Percentiles rank a stretch among this genome's conserved stretches.
Conservation (phyloP, 2,888 invertebrate genomes). For the Amblyjoppa proteus region DNA sequence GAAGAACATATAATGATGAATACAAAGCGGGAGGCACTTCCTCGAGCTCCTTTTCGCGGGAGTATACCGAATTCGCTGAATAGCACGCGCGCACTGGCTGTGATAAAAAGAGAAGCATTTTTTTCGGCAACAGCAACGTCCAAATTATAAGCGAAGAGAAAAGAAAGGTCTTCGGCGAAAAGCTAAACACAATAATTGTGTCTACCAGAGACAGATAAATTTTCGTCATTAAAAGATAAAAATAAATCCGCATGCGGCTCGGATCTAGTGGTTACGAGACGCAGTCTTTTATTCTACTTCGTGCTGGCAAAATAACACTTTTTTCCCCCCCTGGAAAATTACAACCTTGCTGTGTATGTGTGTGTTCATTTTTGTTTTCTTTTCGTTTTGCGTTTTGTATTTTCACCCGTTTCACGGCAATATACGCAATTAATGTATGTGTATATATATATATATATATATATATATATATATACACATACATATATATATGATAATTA, state of each 20-base stretch:
- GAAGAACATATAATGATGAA: constrained; percentile 12
- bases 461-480: constrained; percentile 19
- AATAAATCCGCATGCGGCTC: constrained; percentile 44
- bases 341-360: constrained; percentile 70
- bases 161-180: neutral
- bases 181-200: neutral
- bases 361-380: constrained; percentile 11
- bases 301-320: constrained; percentile 63
- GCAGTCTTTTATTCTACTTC: constrained; percentile 62
- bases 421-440: constrained; percentile 67
- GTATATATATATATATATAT: constrained; percentile 22
- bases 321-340: constrained; percentile 69
- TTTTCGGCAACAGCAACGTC: constrained; percentile 15
- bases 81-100: constrained; percentile 65
- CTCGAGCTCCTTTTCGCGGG: constrained; percentile 14
- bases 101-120: constrained; percentile 46
- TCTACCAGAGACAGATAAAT: neutral
- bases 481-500: constrained; percentile 59
- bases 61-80: constrained; percentile 39
- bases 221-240: constrained; percentile 25
- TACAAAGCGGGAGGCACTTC: neutral
- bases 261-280: constrained; percentile 49
- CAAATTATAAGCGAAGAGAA: constrained; percentile 4
- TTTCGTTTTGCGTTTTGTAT: constrained; percentile 12
- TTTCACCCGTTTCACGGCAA: constrained; percentile 68